A percentile compares a stretch with the other conserved stretches of the same genome.
Conservation (phyloP, 2,113 vertebrate species). For the Vicugna pacos region DNA sequence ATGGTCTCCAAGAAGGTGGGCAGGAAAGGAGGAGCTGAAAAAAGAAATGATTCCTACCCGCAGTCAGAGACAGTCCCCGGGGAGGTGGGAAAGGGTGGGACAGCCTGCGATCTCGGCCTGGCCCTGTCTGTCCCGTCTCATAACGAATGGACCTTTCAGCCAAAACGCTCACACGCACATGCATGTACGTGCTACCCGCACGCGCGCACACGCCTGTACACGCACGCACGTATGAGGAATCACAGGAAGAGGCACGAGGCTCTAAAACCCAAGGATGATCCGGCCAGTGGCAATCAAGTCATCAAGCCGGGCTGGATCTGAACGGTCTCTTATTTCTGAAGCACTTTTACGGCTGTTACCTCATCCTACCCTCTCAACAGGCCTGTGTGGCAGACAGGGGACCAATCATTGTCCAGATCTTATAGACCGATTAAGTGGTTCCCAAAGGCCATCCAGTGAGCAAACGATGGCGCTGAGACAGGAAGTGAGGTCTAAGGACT, state of each 20-base stretch:
- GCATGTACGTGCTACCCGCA: too few relatives aligned
- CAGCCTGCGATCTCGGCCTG: neutral
- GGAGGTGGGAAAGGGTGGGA: neutral
- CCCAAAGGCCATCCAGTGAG: constrained; percentile 9
- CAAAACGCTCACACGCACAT: neutral
- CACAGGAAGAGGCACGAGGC: neutral
- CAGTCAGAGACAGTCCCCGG: neutral
- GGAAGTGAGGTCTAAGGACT: constrained; percentile 52
- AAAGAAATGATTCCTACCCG: constrained; percentile 19
- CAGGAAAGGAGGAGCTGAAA: constrained; percentile 6
- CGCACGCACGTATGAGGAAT: neutral
- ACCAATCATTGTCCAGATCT: constrained; percentile 43
- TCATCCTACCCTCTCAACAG: neutral
- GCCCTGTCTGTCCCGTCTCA: neutral
- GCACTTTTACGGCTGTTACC: constrained; percentile 38
- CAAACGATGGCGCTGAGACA: neutral
- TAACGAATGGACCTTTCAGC: neutral
- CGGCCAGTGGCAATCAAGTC: neutral
- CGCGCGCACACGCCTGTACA: neutral
- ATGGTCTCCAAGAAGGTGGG: neutral
- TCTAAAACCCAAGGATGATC: constrained; percentile 14
- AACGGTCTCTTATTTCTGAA: neutral
- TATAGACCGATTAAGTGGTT: constrained; percentile 22
- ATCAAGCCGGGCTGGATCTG: neutral
- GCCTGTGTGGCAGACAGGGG: neutral